Evolutionary conservation across 2,888 invertebrate species (phyloP).

Genomic region (Idaea aversata): DNA sequence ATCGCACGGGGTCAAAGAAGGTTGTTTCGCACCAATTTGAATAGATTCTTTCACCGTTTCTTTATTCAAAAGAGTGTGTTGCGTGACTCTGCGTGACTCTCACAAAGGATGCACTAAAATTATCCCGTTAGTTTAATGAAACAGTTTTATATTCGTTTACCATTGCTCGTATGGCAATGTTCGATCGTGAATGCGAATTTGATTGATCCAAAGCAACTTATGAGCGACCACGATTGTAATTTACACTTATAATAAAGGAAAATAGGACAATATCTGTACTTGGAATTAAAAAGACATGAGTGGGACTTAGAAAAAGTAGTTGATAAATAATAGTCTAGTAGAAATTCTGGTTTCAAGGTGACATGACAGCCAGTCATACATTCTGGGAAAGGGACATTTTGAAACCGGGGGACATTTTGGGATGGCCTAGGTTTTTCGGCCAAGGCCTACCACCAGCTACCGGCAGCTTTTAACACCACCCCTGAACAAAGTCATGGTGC

Average conservation of each 20-base stretch:
- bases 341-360: too few species aligned
- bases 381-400: too few species aligned
- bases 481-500: too few species aligned
- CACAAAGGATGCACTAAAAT: constrained; percentile 44
- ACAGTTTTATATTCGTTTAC: neutral
- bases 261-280: too few species aligned
- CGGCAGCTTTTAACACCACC: too few species aligned
- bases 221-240: neutral
- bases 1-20: constrained; percentile 45
- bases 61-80: constrained; percentile 52
- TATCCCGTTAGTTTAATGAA: constrained; percentile 26
- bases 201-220: neutral
- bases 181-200: neutral
- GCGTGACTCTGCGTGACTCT: constrained; percentile 50
- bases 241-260: neutral
- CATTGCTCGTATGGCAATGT: neutral
- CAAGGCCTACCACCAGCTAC: too few species aligned
- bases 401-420: too few species aligned
- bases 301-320: too few species aligned
- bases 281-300: too few species aligned
- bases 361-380: too few species aligned
- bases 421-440: too few species aligned
- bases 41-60: constrained; percentile 43
- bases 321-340: too few species aligned
- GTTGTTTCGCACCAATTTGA: constrained; percentile 48